Evolutionary conservation across 2,888 invertebrate genomes (phyloP), one percentile per base, ranked within the genome.

Genomic region (Polymixis flavicincta): DNA sequence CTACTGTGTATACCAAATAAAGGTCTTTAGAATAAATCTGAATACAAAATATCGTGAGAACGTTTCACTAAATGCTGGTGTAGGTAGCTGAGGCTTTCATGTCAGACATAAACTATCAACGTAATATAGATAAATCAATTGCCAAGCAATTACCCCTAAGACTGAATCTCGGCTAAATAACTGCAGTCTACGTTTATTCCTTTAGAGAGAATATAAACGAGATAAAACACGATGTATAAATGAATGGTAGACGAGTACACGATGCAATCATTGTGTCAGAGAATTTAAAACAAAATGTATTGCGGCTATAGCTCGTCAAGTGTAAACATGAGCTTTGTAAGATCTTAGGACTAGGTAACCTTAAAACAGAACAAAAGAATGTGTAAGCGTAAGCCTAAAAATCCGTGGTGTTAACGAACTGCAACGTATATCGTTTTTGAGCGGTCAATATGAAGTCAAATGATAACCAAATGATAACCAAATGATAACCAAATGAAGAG

Each of bases 51-150:
- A 83, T 82, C 85, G 78, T 83, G 85, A 73, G 83, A 83, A 83
- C 48, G 59, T 52, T 61, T 13, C 25, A 60, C 67, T 54, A 74
- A 83, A 81, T 59, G 45, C 60, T 63, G 60, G 74, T 71, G 81
- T 76, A 77, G 76, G 74, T 63, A 69, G 65, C 61, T 66, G 59
- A 82, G 66, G 61, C 72, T 82, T 87, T 75, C 76, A 78, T 73
- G 83, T 85, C 68, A 75, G 68, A 69, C 71, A 76, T 87, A 83
- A 82, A 85, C 80, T 83, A 80, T 87, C 71, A 55, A 42, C 42
- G 50, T 74, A 65, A 64, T 72, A 68, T 32, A 71, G 61, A 87
- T 83, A 85, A 85, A 85, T 87, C 80, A 80, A 82, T 76, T 83
- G 76, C 66, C 64, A 74, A 76, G 48, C 75, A 78, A 80, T 83